Evolutionary conservation across 2,888 invertebrate genomes (phyloP), one percentile per base, ranked within the genome.

Genomic region (Melieria picta): DNA sequence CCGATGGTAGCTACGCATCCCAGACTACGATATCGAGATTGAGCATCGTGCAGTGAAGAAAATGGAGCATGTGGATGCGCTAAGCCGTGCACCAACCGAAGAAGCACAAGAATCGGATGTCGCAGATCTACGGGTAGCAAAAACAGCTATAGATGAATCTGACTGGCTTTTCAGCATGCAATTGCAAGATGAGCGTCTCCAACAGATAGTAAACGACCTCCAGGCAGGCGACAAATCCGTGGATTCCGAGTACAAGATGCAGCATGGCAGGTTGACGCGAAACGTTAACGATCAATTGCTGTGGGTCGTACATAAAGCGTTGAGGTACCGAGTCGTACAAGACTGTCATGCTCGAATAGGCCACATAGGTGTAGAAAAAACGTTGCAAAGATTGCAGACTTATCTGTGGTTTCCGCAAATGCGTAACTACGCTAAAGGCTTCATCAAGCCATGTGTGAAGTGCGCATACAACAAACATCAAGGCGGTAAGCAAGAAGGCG

Each of bases 391-490:
- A 4, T n/a, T 71, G 7, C 52, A 56, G 7, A 55, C 52, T 45
- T 55, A 69, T 63, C 52, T 68, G 5, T 72, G 72, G 72, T 68
- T 68, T 16, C 57, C 72, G 1, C 62, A 48, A n/a, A 63, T 63
- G 63, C 63, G 63, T 1, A 48, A 63, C 10, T 63, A 50, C 16
- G 63, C 50, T 13, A 63, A 63, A 13, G 7, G 13, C 7, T 63
- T 50, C 46, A 48, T 60, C 4, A 72, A 57, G 7, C 43, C 64
- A 7, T 75, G 63, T 56, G 16, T 64, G 46, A 65, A 64, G 4
- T 88, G 86, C 66, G 66, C 85, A 4, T 84, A 82, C 57, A 78
- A 80, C 46, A 86, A 87, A 73, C 45, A 43, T 13, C 65, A 55
- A 43, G 66, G 69, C 11, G 72, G 72, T 11, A 71, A 64, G 56